These are phyloP conservation scores for Psammodynastes pulverulentus DNA, from an alignment of 2,113 vertebrate species.

Conservation along the genomic window DNA sequence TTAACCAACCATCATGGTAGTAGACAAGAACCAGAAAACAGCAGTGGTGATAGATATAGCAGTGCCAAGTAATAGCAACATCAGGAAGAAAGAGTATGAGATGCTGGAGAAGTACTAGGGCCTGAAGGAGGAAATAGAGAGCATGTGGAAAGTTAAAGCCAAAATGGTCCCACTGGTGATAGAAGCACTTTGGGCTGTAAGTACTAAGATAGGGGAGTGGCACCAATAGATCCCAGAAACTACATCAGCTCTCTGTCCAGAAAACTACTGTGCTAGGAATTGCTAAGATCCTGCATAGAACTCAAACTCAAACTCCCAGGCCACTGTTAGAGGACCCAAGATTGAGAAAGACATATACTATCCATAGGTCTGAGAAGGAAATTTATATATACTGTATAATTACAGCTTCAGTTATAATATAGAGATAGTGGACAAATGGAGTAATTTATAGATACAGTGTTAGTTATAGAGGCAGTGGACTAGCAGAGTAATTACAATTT, in stretches of 20 bases:
- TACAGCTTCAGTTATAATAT: too few species aligned
- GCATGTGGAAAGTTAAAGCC: background rate
- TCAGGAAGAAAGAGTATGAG: background rate
- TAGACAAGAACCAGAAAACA: background rate
- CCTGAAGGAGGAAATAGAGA: background rate
- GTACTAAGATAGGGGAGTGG: background rate
- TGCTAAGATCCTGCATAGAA: background rate
- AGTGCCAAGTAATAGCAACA: background rate
- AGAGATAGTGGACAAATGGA: too few species aligned
- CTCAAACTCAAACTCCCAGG: background rate
- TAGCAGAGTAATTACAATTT: background rate
- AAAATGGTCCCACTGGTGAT: background rate
- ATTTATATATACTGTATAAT: too few species aligned
- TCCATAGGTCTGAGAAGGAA: background rate
- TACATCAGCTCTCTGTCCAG: background rate
- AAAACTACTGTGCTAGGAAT: background rate
- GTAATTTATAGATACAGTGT: background rate
- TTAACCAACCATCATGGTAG: background rate
- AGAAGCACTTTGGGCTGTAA: background rate
- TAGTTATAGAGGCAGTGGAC: background rate
- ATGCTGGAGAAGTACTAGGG: background rate
- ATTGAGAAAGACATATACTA: background rate
- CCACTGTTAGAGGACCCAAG: background rate
- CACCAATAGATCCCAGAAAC: background rate
- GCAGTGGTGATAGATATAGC: background rate